phyloP scores from a whole-genome alignment of 2,797 vertebrate species.

The Nyctibius grandis region DNA sequence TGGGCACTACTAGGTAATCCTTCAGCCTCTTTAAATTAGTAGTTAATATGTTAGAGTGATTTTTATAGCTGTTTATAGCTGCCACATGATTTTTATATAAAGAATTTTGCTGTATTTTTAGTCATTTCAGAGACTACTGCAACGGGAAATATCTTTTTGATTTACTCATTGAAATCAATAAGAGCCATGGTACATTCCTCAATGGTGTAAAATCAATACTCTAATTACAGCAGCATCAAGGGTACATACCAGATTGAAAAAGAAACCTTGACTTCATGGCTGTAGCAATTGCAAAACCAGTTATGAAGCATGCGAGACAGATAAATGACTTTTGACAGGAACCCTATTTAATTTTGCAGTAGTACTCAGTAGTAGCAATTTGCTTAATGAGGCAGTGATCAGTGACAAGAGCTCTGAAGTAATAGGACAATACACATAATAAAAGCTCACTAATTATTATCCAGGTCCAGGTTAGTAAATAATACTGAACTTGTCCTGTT shows the following conservation, averaged over 20 bases:
- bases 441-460: neutral
- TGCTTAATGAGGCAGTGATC: neutral
- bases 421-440: neutral
- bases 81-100: neutral
- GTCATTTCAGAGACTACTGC: neutral
- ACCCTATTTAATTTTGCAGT: neutral
- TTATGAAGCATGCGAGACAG: neutral
- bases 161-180: conserved; percentile 1
- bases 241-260: neutral
- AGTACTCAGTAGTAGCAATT: neutral
- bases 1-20: neutral
- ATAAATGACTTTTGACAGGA: neutral
- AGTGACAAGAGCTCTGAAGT: neutral
- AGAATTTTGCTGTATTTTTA: neutral
- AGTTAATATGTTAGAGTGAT: neutral
- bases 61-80: neutral
- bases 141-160: neutral
- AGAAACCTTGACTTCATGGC: neutral
- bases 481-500: neutral
- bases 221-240: neutral
- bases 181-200: neutral
- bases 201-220: neutral
- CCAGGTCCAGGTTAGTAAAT: neutral
- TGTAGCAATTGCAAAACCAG: neutral
- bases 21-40: neutral